Conservation (phyloP, 2,113 vertebrate species). For the Ophthalmolycus amberensis region DNA sequence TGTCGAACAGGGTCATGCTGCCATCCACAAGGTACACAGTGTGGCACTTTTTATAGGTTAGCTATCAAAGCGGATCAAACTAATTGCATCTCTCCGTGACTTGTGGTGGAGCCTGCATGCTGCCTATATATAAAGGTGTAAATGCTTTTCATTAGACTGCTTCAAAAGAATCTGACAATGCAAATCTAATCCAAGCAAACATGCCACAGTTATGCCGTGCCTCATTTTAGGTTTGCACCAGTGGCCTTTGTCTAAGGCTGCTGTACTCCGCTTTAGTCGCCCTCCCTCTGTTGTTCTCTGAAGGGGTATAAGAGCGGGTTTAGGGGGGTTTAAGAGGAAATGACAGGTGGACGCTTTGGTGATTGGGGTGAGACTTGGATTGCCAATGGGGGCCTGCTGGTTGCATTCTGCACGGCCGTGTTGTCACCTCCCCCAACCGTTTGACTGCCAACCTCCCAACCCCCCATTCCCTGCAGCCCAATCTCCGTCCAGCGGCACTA, state of each 20-base stretch:
- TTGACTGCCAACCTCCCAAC: slow-evolving; percentile 52
- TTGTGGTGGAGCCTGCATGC: slow-evolving; percentile 31
- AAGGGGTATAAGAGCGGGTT: slow-evolving; percentile 16
- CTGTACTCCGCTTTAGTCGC: slow-evolving; percentile 26
- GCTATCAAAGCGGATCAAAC: slow-evolving; percentile 43
- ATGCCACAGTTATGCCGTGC: slow-evolving; percentile 67
- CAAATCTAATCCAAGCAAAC: slow-evolving; percentile 78
- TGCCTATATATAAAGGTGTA: slow-evolving; percentile 68
- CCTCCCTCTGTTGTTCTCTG: slow-evolving; percentile 23
- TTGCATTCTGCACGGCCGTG: slow-evolving; percentile 65
- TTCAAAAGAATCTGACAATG: slow-evolving; percentile 75
- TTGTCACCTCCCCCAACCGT: slow-evolving; percentile 66
- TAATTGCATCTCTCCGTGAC: slow-evolving; percentile 42
- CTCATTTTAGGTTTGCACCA: slow-evolving; percentile 70
- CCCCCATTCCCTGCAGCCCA: slow-evolving; percentile 15
- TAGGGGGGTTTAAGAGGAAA: slow-evolving; percentile 54
- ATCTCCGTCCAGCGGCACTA: slow-evolving; percentile 40
- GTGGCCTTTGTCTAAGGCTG: slow-evolving; percentile 55
- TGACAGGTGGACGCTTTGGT: slow-evolving; percentile 67
- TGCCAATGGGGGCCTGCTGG: slow-evolving; percentile 58
- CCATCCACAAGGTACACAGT: slow-evolving; percentile 37
- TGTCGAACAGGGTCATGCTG: slow-evolving; percentile 51
- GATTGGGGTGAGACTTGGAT: slow-evolving; percentile 66
- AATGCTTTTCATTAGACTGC: slow-evolving; percentile 47
- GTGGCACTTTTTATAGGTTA: slow-evolving; percentile 51